These are phyloP conservation scores for Oryzias melastigma DNA, from an alignment of 2,113 vertebrate species.

Conservation along the genomic window DNA sequence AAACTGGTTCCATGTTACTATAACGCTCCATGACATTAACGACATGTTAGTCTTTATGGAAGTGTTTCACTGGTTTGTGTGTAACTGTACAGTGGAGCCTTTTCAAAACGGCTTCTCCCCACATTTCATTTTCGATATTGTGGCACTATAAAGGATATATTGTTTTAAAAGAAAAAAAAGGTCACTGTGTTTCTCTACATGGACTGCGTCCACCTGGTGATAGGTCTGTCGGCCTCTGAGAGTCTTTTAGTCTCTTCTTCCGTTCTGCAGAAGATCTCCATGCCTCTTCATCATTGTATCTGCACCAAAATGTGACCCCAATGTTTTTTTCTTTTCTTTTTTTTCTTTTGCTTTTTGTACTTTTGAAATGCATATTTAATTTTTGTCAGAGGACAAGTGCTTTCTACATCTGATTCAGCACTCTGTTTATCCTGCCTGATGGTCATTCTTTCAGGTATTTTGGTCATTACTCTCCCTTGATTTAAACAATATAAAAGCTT, in stretches of 20 bases:
- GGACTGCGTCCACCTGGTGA: conserved; percentile 52
- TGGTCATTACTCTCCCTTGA: conserved; percentile 92
- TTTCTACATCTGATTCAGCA: conserved; percentile 70
- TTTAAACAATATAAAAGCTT: conserved; percentile 73
- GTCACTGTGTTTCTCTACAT: conserved; percentile 57
- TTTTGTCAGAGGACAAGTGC: conserved; percentile 72
- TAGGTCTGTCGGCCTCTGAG: conserved; percentile 51
- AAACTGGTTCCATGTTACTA: conserved; percentile 66
- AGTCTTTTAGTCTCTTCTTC: conserved; percentile 58
- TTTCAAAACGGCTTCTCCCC: conserved; percentile 43
- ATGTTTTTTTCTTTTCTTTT: conserved; percentile 54
- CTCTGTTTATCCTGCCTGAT: conserved; percentile 83
- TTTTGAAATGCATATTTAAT: conserved; percentile 67
- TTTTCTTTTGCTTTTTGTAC: conserved; percentile 31
- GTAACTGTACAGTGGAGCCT: conserved; percentile 68
- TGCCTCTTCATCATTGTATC: conserved; percentile 49
- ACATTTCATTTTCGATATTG: conserved; percentile 72
- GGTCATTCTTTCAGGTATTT: conserved; percentile 93
- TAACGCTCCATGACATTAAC: conserved; percentile 66
- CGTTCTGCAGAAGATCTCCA: conserved; percentile 48
- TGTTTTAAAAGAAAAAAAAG: conserved; percentile 40
- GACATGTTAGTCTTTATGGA: conserved; percentile 62
- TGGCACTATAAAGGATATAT: conserved; percentile 65
- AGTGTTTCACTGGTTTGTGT: conserved; percentile 70
- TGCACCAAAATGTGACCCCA: conserved; percentile 75